These are phyloP conservation scores for Mystacornis crossleyi DNA, from an alignment of 2,113 vertebrate genomes.

Conservation along the genomic window DNA sequence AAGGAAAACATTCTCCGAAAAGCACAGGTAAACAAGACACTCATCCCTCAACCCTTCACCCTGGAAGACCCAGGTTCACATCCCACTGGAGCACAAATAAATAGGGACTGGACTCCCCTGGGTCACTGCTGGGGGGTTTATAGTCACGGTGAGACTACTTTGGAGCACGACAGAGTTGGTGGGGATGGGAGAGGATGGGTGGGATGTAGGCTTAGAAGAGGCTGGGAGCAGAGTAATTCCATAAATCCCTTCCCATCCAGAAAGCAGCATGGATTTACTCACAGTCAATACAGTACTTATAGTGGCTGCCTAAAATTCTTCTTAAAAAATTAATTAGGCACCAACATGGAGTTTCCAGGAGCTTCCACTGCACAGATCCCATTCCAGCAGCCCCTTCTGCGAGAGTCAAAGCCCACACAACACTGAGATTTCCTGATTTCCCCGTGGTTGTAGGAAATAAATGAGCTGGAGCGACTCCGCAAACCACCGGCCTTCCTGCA, in stretches of 20 bases:
- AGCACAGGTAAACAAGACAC: slow-evolving; percentile 43
- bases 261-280: not conserved
- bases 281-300: not conserved
- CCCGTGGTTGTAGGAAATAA: not conserved
- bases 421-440: not conserved
- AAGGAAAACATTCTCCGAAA: slow-evolving; percentile 11
- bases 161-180: accelerated
- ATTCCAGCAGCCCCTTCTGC: not conserved
- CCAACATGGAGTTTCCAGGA: accelerated
- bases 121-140: not conserved
- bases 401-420: not conserved
- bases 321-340: not conserved
- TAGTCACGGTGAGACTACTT: not conserved
- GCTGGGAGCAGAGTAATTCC: not conserved
- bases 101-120: not conserved
- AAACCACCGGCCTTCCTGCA: not conserved
- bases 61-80: not conserved
- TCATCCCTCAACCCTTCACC: slow-evolving; percentile 29
- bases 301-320: not conserved
- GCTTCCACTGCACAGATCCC: not conserved
- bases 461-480: accelerated
- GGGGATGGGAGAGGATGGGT: not conserved
- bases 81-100: not conserved
- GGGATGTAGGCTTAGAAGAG: not conserved
- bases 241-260: not conserved